Evolutionary conservation across 1,140 invertebrate genomes (phyloP).

Genomic region (Luehdorfia chinensis): DNA sequence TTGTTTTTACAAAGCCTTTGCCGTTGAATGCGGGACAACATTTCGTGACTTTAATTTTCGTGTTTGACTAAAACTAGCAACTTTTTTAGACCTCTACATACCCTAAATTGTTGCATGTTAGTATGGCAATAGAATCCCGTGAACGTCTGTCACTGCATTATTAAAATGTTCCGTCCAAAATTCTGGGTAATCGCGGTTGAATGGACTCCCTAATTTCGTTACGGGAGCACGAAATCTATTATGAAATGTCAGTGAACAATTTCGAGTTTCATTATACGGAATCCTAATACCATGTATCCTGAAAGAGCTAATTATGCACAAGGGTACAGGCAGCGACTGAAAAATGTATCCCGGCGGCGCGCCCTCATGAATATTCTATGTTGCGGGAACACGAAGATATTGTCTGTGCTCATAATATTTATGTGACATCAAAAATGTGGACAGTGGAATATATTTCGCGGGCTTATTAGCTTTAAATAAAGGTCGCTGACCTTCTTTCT

Average conservation of each 20-base stretch:
- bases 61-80: too few relatives aligned
- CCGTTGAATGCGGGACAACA: too few relatives aligned
- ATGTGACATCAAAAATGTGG: slow-evolving; percentile 17
- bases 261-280: slow-evolving; percentile 11
- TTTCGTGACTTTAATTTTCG: too few relatives aligned
- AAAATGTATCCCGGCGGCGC: slow-evolving; percentile 7
- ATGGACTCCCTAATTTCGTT: slow-evolving; percentile 12
- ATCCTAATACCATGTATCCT: slow-evolving; percentile 5
- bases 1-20: too few relatives aligned
- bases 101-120: too few relatives aligned
- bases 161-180: slow-evolving; percentile 3
- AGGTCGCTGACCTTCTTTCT: too few relatives aligned
- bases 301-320: slow-evolving; percentile 15
- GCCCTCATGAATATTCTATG: slow-evolving; percentile 15
- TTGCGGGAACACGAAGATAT: slow-evolving; percentile 13
- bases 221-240: slow-evolving; percentile 8
- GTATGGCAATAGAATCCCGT: too few relatives aligned
- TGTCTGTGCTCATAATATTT: slow-evolving; percentile 12
- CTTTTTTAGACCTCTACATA: too few relatives aligned
- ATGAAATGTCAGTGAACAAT: slow-evolving; percentile 7
- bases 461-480: slow-evolving; percentile 13
- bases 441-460: slow-evolving; percentile 2
- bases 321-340: slow-evolving; percentile 9
- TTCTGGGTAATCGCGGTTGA: slow-evolving; percentile 10
- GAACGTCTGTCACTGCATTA: background rate